Evolutionary conservation across 2,797 vertebrate species (phyloP).

Genomic region (Buceros bicornis): DNA sequence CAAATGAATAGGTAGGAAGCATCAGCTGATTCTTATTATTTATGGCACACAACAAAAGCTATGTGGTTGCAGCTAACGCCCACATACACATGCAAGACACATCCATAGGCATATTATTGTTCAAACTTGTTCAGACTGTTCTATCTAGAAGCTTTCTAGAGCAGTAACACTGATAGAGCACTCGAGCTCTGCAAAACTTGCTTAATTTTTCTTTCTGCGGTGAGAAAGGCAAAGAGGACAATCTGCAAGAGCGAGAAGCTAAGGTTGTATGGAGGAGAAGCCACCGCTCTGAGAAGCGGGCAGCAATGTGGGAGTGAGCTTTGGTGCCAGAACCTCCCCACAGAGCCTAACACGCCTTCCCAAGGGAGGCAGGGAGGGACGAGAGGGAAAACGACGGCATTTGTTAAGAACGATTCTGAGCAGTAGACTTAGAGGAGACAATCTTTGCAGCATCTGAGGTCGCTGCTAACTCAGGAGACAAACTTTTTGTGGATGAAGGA

Average conservation of each 20-base stretch:
- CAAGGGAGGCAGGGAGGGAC: not conserved
- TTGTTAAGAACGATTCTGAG: not conserved
- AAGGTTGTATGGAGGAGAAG: not conserved
- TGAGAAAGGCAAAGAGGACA: not conserved
- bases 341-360: not conserved
- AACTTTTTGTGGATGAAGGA: not conserved
- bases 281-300: not conserved
- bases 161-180: not conserved
- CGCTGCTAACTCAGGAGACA: not conserved
- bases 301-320: not conserved
- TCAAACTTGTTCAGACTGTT: not conserved
- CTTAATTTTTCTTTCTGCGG: not conserved
- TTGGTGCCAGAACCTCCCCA: not conserved
- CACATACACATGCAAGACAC: not conserved
- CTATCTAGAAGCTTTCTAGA: not conserved
- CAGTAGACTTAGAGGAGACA: not conserved
- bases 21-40: not conserved
- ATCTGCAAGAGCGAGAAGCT: not conserved
- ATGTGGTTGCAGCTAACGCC: not conserved
- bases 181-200: not conserved
- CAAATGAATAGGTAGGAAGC: not conserved
- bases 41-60: not conserved
- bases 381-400: not conserved
- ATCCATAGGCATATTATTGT: not conserved
- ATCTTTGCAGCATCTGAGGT: not conserved